Evolutionary conservation across 2,797 vertebrate genomes (phyloP).

Genomic region (Cyclura pinguis): DNA sequence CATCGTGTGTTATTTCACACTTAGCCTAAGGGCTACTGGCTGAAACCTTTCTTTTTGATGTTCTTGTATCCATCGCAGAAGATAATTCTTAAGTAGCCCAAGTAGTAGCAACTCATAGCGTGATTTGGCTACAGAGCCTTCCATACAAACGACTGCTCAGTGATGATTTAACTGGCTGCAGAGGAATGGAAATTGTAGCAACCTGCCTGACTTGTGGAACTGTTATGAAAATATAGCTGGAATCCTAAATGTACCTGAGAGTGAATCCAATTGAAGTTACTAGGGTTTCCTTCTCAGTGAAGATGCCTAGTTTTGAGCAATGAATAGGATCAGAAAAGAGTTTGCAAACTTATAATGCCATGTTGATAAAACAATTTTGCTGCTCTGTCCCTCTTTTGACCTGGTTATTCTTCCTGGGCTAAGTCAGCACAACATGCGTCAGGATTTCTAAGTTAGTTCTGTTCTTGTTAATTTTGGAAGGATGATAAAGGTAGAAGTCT

Average conservation of each 20-base stretch:
- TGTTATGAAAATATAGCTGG: background rate
- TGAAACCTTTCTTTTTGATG: background rate
- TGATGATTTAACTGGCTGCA: background rate
- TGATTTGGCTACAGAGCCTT: background rate
- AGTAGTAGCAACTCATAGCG: no score
- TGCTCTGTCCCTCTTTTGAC: background rate
- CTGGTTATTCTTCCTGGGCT: background rate
- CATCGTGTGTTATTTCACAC: background rate
- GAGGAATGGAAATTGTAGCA: background rate
- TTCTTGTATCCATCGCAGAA: slow-evolving; percentile 1
- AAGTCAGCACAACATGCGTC: background rate
- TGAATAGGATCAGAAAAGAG: background rate
- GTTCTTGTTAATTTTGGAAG: background rate
- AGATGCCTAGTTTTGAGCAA: background rate
- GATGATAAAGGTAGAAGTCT: background rate
- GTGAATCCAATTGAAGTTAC: background rate
- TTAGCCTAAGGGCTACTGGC: background rate
- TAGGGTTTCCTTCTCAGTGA: background rate
- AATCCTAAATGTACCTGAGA: background rate
- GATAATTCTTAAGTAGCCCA: background rate
- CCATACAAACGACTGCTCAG: background rate
- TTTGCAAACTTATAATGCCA: background rate
- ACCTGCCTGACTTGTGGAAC: background rate
- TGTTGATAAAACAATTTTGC: background rate
- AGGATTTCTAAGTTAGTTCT: background rate